Percentiles rank a stretch among this genome's conserved stretches.
Conservation (phyloP, 2,888 invertebrate genomes). For the Fissipunctia ypsillon region DNA sequence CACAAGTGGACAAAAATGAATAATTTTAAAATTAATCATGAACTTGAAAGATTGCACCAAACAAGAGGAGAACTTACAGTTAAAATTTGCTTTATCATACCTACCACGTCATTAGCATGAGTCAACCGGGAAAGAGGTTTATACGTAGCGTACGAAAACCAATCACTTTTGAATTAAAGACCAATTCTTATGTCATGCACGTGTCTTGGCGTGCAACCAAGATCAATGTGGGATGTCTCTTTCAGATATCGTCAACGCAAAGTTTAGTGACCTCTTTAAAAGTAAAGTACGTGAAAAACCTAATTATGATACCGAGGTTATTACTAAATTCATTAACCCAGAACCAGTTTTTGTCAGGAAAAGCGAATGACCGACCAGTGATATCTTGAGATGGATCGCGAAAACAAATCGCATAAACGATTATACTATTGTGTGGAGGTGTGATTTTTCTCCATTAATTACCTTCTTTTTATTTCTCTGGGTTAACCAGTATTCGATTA, state of each 20-base stretch:
- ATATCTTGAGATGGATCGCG: background rate
- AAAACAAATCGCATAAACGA: too few species aligned
- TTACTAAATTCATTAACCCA: background rate
- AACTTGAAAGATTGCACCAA: conserved; percentile 14
- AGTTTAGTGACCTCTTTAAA: conserved; percentile 47
- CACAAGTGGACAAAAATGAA: background rate
- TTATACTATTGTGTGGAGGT: background rate
- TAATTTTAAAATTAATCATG: conserved; percentile 3
- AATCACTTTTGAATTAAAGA: conserved; percentile 27
- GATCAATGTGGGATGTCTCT: conserved; percentile 9
- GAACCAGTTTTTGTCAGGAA: conserved; percentile 36
- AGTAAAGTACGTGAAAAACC: conserved; percentile 34
- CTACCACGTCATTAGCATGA: conserved; percentile 44
- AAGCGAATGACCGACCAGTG: conserved; percentile 14
- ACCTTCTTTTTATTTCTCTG: background rate
- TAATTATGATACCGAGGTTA: background rate
- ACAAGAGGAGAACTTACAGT: conserved; percentile 16
- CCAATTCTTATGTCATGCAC: conserved; percentile 15
- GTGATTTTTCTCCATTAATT: background rate
- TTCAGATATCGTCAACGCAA: conserved; percentile 14
- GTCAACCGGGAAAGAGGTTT: conserved; percentile 44
- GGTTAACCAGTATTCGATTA: background rate
- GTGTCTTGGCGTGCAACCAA: conserved; percentile 38
- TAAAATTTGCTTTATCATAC: conserved; percentile 19
- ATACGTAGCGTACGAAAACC: background rate